Evolutionary conservation across 2,888 invertebrate species (phyloP).

Genomic region (Acrobasis suavella): DNA sequence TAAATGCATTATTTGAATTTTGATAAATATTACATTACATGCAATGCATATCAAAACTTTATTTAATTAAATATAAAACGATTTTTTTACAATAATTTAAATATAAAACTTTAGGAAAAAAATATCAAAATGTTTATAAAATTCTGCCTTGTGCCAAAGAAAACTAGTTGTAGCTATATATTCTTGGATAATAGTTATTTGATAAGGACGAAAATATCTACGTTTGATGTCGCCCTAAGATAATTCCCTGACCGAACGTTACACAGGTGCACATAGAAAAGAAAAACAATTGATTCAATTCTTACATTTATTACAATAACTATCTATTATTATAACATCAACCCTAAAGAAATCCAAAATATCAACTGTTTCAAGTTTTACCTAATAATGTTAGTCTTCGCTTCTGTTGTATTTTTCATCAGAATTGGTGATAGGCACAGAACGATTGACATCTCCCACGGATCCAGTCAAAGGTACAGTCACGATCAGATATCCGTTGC

Average conservation of each 20-base stretch:
- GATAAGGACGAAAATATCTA: not conserved
- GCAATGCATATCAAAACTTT: too few species aligned
- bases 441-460: not conserved
- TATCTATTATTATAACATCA: not conserved
- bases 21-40: too few species aligned
- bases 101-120: too few species aligned
- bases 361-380: not conserved
- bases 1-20: too few species aligned
- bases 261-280: not conserved
- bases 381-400: not conserved
- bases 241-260: not conserved
- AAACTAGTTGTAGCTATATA: too few species aligned
- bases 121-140: too few species aligned
- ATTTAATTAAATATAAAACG: too few species aligned
- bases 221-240: not conserved
- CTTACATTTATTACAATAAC: not conserved
- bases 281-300: not conserved
- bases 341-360: not conserved
- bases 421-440: slow-evolving; percentile 1
- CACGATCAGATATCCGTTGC: slow-evolving; percentile 14
- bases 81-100: too few species aligned
- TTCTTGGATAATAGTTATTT: too few species aligned
- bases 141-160: too few species aligned
- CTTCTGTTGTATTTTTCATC: not conserved
- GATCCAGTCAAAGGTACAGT: slow-evolving; percentile 8